Percentiles rank a stretch among this genome's conserved stretches.
These are phyloP conservation scores for Arbacia lixula DNA, from an alignment of 53 echinoderm and acorn worm genomes.

Conservation along the genomic window DNA sequence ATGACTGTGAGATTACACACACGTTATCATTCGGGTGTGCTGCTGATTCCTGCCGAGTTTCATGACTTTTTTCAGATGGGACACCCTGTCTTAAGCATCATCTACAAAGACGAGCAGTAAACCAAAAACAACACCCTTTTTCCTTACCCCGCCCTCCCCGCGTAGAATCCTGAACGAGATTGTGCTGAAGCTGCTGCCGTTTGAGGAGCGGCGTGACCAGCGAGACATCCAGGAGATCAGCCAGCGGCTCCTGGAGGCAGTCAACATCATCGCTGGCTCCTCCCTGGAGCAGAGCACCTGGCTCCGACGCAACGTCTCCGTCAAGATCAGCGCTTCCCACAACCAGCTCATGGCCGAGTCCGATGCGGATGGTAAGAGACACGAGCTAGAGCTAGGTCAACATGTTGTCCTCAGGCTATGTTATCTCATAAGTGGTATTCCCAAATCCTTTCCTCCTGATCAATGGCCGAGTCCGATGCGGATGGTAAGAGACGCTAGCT, in stretches of 20 bases:
- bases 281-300: constrained; percentile 96
- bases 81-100: too few species aligned
- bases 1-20: too few species aligned
- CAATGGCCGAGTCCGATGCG: constrained; percentile 61
- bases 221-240: constrained; percentile 87
- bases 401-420: too few species aligned
- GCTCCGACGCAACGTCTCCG: constrained; percentile 90
- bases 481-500: constrained; percentile 19
- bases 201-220: constrained; percentile 93
- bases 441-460: too few species aligned
- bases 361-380: constrained; percentile 53
- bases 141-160: too few species aligned
- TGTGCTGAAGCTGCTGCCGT: constrained; percentile 80
- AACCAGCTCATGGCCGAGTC: constrained; percentile 37
- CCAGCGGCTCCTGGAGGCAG: constrained; percentile 85
- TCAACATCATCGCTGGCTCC: constrained; percentile 93
- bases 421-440: too few species aligned
- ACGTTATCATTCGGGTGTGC: too few species aligned
- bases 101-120: too few species aligned
- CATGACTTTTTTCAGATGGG: too few species aligned
- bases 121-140: too few species aligned
- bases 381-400: too few species aligned
- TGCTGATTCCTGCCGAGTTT: too few species aligned
- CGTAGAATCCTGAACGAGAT: constrained; percentile 95
- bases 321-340: constrained; percentile 76